Base-by-base conservation (phyloP, 2,113 vertebrate genomes). In the Chlorodrepanis virens region DNA sequence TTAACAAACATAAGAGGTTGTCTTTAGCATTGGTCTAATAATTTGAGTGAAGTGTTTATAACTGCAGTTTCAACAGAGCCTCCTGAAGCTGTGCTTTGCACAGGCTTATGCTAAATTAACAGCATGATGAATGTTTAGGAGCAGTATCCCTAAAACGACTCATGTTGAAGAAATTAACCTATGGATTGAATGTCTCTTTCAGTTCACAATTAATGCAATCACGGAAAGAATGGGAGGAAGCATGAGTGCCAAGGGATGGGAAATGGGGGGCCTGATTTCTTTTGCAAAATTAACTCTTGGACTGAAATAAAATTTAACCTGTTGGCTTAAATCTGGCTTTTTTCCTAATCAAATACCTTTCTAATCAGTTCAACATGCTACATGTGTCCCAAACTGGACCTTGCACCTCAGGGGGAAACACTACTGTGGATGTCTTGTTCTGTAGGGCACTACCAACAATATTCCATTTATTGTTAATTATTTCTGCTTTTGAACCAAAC, bases 281-380 rank as follows among this genome's bases (percentile, higher is more conserved):
- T 97, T 31, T 59, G 49, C 49, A 91, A 78, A 84, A 88, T 94
- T 95, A 95, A 78, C 49, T 94, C 60, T 42, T 68, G 39, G 11
- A 15, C 44, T 93, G 88, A 97, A 96, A 82, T 80, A 91, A 97
- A 97, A 96, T 64, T 76, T 49, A 96, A 94, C 68, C 57, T 92
- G 65, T 91, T 97, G 74, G 68, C 71, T 87, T 86, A 83, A 88
- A 79, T 75, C 81, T 96, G 74, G 12, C 29, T 53, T 53, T 96
- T 68, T 92, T 76, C 77, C 82, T 80, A 27, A 92, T 91, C 49
- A 94, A 96, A 94, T 90, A 70, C 40, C 37, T 95, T 39, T 49
- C 27, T 79, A 95, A 90, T 93, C 72, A 91, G 23, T 96, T 89
- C 72, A 74, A 49, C 52, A 25, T 88, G 75, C 84, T 28, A 67